Base-by-base conservation (phyloP, 2,797 vertebrate genomes). In the Chaetophractus vellerosus region DNA sequence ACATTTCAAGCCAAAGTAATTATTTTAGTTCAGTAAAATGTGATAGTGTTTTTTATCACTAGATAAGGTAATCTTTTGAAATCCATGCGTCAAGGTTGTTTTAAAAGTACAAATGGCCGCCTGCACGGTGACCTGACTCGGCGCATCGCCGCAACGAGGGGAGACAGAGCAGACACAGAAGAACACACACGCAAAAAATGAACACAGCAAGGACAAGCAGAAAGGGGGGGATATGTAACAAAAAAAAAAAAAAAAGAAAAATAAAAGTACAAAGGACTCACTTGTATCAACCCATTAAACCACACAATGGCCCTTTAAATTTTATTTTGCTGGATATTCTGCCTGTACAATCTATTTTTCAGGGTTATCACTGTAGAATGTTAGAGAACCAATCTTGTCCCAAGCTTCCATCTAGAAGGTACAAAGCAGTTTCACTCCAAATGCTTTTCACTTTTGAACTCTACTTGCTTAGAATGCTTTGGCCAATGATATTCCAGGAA, bases 91-190 rank as follows among this genome's bases (percentile, higher is more conserved):
- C 83, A 61, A 88, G 23, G 61, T 78, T 75, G 3, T 66, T 74
- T 88, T 63, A 12, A 88, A 93, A 91, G 59, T 84, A 71, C 21
- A 71, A 93, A 82, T n/a, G n/a, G n/a, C n/a, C n/a, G n/a, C n/a
- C n/a, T n/a, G n/a, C n/a, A n/a, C n/a, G n/a, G n/a, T n/a, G n/a
- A n/a, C n/a, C n/a, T n/a, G n/a, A n/a, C n/a, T n/a, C n/a, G n/a
- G n/a, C n/a, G n/a, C n/a, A n/a, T n/a, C n/a, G n/a, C n/a, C n/a
- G n/a, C n/a, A n/a, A n/a, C n/a, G n/a, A n/a, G n/a, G n/a, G n/a
- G n/a, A n/a, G n/a, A n/a, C n/a, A n/a, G n/a, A n/a, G n/a, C n/a
- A n/a, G n/a, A n/a, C n/a, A n/a, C n/a, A n/a, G n/a, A n/a, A n/a
- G n/a, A n/a, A n/a, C n/a, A n/a, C n/a, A n/a, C n/a, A n/a, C n/a